Percentiles rank a stretch among this genome's conserved stretches.
phyloP scores from a whole-genome alignment of 2,797 vertebrate genomes.

The Arremon aurantiirostris region DNA sequence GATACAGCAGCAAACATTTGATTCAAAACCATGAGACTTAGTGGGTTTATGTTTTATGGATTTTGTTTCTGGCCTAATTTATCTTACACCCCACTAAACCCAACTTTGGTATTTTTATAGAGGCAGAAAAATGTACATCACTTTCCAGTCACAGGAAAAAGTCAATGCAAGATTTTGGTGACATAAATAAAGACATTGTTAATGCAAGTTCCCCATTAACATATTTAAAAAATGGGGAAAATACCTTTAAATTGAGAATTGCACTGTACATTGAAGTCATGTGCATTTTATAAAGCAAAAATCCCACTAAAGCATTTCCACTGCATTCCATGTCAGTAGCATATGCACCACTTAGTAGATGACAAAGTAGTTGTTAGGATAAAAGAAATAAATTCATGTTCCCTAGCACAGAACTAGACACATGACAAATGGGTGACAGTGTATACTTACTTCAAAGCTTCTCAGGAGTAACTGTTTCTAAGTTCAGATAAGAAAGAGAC shows the following conservation, averaged over 20 bases:
- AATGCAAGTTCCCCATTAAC: not conserved
- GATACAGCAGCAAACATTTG: not conserved
- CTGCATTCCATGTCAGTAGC: not conserved
- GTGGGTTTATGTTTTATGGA: not conserved
- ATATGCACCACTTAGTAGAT: not conserved
- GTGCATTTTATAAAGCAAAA: not conserved
- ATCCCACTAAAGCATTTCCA: not conserved
- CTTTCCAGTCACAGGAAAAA: not conserved
- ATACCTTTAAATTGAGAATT: not conserved
- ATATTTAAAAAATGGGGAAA: not conserved
- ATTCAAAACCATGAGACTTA: not conserved
- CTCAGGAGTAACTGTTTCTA: not conserved
- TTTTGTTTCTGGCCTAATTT: not conserved
- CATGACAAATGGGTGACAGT: not conserved
- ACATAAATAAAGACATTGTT: not conserved
- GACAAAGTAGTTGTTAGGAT: not conserved
- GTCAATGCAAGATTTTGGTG: not conserved
- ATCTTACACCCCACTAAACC: not conserved
- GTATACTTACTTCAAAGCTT: not conserved
- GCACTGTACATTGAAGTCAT: not conserved
- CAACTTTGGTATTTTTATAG: not conserved
- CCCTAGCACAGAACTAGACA: not conserved
- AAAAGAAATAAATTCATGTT: not conserved
- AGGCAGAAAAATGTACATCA: not conserved
- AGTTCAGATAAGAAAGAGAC: not conserved